A percentile compares a stretch with the other conserved stretches of the same genome.
These are phyloP conservation scores for Aspidoscelis tigris DNA, from an alignment of 2,113 vertebrate species.

Conservation along the genomic window DNA sequence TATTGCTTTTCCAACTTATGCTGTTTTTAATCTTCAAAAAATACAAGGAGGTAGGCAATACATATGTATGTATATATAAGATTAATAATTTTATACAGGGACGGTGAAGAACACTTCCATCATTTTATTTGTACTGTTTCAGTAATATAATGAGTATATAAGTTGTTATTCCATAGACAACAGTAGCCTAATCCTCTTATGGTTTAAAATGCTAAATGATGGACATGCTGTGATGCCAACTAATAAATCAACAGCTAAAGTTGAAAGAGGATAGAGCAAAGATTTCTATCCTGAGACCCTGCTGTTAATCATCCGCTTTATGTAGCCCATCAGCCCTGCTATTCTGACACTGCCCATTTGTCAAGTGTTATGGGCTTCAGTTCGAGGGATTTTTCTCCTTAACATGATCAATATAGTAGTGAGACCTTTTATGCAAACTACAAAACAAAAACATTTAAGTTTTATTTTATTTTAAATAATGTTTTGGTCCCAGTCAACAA, in stretches of 20 bases:
- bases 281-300: conserved; percentile 22
- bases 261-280: conserved; percentile 5
- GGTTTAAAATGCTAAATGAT: background rate
- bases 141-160: background rate
- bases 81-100: background rate
- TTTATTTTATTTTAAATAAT: background rate
- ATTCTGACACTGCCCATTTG: conserved; percentile 21
- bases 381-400: background rate
- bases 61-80: too few relatives aligned
- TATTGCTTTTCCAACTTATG: background rate
- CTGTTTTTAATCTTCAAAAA: background rate
- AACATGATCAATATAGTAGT: background rate
- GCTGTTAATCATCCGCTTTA: conserved; percentile 13
- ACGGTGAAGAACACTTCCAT: background rate
- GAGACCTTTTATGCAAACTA: background rate
- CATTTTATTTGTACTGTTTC: background rate
- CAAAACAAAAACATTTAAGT: background rate
- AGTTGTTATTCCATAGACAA: background rate
- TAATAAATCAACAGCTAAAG: conserved; percentile 25
- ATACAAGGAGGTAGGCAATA: too few relatives aligned
- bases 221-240: conserved; percentile 2
- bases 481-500: background rate
- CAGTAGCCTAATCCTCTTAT: background rate
- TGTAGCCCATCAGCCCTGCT: conserved; percentile 17
- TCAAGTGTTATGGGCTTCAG: background rate